These are phyloP conservation scores for Idaea straminata DNA, from an alignment of 2,888 invertebrate species.

Conservation along the genomic window DNA sequence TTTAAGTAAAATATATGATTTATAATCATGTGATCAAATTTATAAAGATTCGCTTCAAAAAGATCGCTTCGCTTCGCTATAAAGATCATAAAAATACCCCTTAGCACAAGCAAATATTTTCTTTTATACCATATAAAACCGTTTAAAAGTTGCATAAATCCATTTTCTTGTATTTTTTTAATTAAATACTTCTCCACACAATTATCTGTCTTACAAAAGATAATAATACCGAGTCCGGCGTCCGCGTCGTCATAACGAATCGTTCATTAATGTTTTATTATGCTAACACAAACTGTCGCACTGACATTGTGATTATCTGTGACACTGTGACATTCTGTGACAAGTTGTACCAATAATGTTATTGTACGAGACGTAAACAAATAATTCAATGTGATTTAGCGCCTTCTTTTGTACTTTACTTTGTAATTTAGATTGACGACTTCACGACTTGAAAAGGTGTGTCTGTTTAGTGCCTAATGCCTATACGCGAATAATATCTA, in stretches of 20 bases:
- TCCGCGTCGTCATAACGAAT: slow-evolving; percentile 60
- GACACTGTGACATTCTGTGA: slow-evolving; percentile 13
- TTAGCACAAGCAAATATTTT: no score
- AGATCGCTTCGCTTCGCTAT: no score
- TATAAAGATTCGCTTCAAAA: no score
- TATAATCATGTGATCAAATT: no score
- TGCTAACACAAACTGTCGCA: slow-evolving; percentile 44
- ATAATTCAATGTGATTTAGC: slow-evolving; percentile 1
- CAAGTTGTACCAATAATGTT: slow-evolving; percentile 17
- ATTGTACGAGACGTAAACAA: slow-evolving; percentile 11
- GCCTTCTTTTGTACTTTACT: not conserved
- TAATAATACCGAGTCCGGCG: slow-evolving; percentile 53
- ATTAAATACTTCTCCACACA: slow-evolving; percentile 30
- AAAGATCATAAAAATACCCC: no score
- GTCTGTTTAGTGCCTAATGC: no score
- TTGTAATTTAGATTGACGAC: not conserved
- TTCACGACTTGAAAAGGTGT: no score
- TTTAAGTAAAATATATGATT: no score
- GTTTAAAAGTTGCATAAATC: no score
- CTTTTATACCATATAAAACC: no score
- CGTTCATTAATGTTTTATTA: slow-evolving; percentile 69
- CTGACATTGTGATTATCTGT: slow-evolving; percentile 10
- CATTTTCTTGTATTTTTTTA: not conserved
- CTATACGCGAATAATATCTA: no score
- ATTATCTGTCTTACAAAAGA: slow-evolving; percentile 36